A percentile compares a stretch with the other conserved stretches of the same genome.
Conservation (phyloP, 2,888 invertebrate genomes). For the Colostygia pectinataria region DNA sequence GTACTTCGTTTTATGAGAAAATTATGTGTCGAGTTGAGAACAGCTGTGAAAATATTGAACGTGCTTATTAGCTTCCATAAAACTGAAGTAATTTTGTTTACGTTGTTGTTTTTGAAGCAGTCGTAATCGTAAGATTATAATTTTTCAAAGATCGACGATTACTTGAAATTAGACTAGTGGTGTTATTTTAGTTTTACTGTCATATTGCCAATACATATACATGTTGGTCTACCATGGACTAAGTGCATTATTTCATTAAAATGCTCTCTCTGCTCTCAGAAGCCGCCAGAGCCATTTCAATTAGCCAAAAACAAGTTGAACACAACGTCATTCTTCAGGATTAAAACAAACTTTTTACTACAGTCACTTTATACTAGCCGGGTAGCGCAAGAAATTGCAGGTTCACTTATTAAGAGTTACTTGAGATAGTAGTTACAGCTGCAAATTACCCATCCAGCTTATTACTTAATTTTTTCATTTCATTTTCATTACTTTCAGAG, state of each 20-base stretch:
- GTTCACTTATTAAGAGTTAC: slow-evolving; percentile 36
- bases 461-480: slow-evolving; percentile 3
- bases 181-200: too few relatives aligned
- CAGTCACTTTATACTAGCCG: slow-evolving; percentile 12
- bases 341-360: slow-evolving; percentile 18
- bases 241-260: too few relatives aligned
- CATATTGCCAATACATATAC: too few relatives aligned
- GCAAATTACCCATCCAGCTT: neutral
- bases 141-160: too few relatives aligned
- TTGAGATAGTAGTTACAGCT: slow-evolving; percentile 17
- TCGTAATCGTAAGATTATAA: too few relatives aligned
- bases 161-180: too few relatives aligned
- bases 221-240: too few relatives aligned
- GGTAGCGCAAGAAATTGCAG: slow-evolving; percentile 30
- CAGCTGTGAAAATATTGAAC: slow-evolving; percentile 17
- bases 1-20: slow-evolving; percentile 16
- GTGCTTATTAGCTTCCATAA: slow-evolving; percentile 18
- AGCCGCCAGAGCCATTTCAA: slow-evolving; percentile 2
- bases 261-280: neutral
- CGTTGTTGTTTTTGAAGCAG: neutral
- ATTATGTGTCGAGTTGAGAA: slow-evolving; percentile 16
- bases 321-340: slow-evolving; percentile 15
- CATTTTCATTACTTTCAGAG: too few relatives aligned
- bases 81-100: slow-evolving; percentile 3
- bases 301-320: slow-evolving; percentile 15